A percentile compares a stretch with the other conserved stretches of the same genome.
Conservation (phyloP, 2,888 invertebrate genomes). For the Neoitamus cyanurus region DNA sequence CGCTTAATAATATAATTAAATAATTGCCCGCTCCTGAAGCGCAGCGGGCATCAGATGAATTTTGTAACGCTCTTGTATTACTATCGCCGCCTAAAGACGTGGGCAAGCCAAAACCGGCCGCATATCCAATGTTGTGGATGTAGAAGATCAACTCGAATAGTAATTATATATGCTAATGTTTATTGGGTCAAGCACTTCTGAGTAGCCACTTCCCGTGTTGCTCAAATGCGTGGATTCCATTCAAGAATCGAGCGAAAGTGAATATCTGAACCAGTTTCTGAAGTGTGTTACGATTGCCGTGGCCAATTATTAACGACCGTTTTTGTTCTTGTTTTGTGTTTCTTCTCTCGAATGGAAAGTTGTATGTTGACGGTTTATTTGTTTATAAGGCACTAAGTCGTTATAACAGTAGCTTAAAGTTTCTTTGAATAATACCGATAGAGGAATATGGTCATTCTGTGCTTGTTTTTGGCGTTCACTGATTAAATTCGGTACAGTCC, state of each 20-base stretch:
- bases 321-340: background rate
- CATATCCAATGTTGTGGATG: background rate
- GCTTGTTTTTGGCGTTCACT: no score
- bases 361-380: background rate
- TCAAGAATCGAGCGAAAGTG: constrained; percentile 24
- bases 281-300: background rate
- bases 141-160: background rate
- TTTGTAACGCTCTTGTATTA: background rate
- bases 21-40: background rate
- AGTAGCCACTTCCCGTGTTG: background rate
- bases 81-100: background rate
- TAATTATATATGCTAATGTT: constrained; percentile 2
- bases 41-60: background rate
- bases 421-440: no score
- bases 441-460: no score
- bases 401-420: background rate
- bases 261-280: constrained; percentile 1
- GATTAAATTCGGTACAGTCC: no score
- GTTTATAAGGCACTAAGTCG: background rate
- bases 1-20: background rate
- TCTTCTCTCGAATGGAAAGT: background rate
- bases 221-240: background rate
- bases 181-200: background rate
- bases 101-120: background rate
- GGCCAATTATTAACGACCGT: background rate